Percentiles rank a stretch among this genome's conserved stretches.
Conservation (phyloP, 2,113 vertebrate genomes). For the Antechinus flavipes region DNA sequence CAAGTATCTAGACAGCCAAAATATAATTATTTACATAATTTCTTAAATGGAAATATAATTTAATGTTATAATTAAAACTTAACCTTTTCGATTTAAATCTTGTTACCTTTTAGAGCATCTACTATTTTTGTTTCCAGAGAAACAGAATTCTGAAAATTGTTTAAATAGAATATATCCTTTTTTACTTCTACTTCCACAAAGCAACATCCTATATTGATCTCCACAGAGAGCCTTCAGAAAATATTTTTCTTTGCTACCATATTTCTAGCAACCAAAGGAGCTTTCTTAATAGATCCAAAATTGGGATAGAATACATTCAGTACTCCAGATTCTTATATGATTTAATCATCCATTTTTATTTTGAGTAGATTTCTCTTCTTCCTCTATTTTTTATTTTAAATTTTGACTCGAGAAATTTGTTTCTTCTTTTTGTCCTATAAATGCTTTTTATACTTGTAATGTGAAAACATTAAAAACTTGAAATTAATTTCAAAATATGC, state of each 20-base stretch:
- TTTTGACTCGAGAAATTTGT: not conserved
- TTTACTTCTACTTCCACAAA: not conserved
- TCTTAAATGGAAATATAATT: slow-evolving; percentile 51
- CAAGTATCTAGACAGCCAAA: slow-evolving; percentile 48
- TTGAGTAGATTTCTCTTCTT: not conserved
- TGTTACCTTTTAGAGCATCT: not conserved
- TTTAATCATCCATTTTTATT: not conserved
- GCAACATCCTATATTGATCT: not conserved
- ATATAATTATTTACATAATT: slow-evolving; percentile 40
- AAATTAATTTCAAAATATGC: not conserved
- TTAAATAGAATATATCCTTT: slow-evolving; percentile 7
- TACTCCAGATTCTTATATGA: not conserved
- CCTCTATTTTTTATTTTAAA: not conserved
- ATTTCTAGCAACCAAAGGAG: not conserved
- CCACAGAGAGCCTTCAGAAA: not conserved
- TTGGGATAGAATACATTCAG: not conserved
- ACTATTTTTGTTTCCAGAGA: slow-evolving; percentile 11
- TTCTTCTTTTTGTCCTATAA: not conserved
- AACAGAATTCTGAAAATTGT: slow-evolving; percentile 12
- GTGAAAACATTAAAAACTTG: not conserved
- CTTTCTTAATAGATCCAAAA: not conserved
- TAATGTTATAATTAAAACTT: slow-evolving; percentile 25
- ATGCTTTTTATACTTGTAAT: not conserved
- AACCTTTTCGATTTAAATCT: slow-evolving; percentile 44
- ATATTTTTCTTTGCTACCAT: not conserved